Percentiles rank a stretch among this genome's conserved stretches.
Evolutionary conservation across 1,140 invertebrate genomes (phyloP).

Genomic region (Pinna nobilis): DNA sequence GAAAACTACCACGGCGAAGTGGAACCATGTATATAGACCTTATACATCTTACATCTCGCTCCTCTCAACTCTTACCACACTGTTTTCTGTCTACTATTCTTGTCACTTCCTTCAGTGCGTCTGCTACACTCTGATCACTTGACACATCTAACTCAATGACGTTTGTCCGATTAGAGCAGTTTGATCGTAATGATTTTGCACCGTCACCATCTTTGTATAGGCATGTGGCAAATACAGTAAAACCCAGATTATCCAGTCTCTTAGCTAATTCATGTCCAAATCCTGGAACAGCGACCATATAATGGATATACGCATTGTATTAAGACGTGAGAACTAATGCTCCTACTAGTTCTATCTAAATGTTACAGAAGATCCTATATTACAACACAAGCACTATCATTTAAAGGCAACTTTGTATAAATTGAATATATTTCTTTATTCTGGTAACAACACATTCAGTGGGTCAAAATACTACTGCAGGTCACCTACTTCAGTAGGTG

Average conservation of each 20-base stretch:
- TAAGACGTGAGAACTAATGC: not conserved
- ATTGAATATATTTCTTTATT: not conserved
- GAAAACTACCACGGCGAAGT: not conserved
- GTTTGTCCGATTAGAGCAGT: constrained; percentile 62
- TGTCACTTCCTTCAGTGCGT: not conserved
- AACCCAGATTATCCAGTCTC: constrained; percentile 69
- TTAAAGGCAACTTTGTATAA: too few species aligned
- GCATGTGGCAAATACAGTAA: constrained; percentile 81
- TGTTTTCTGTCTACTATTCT: not conserved
- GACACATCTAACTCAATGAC: constrained; percentile 59
- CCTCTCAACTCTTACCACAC: not conserved
- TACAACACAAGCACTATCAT: not conserved
- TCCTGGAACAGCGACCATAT: constrained; percentile 37
- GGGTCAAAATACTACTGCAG: not conserved
- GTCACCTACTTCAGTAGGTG: not conserved
- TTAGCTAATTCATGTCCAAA: constrained; percentile 70
- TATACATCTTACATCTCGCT: too few species aligned
- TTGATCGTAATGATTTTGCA: constrained; percentile 61
- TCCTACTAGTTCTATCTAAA: not conserved
- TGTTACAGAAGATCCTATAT: not conserved
- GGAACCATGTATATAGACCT: not conserved
- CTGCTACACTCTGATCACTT: not conserved
- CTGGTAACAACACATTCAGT: not conserved
- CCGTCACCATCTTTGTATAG: constrained; percentile 76
- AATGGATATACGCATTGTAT: not conserved